Evolutionary conservation across 2,797 vertebrate species (phyloP).

Genomic region (Hybognathus amarus): DNA sequence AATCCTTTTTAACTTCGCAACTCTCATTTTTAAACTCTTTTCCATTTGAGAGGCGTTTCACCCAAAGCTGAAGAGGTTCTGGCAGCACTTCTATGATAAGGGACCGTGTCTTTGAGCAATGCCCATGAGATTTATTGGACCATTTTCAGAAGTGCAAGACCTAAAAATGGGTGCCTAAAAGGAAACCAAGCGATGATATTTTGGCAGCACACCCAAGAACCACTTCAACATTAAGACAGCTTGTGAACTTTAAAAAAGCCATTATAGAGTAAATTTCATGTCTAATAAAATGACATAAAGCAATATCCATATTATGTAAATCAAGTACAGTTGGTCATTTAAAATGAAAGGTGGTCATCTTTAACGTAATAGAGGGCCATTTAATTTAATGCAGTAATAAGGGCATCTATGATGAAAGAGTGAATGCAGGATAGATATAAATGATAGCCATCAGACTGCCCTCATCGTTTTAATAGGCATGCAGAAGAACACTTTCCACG

Average conservation of each 20-base stretch:
- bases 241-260: slow-evolving; percentile 33
- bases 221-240: slow-evolving; percentile 35
- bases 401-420: slow-evolving; percentile 39
- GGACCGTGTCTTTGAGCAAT: slow-evolving; percentile 35
- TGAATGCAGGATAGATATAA: slow-evolving; percentile 43
- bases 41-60: slow-evolving; percentile 28
- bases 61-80: slow-evolving; percentile 40
- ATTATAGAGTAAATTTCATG: slow-evolving; percentile 33
- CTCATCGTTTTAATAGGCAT: slow-evolving; percentile 47
- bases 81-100: slow-evolving; percentile 39
- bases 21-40: slow-evolving; percentile 18
- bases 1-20: slow-evolving; percentile 35
- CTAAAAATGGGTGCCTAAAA: slow-evolving; percentile 38
- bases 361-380: slow-evolving; percentile 14
- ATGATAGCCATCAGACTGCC: slow-evolving; percentile 47
- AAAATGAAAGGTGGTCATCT: slow-evolving; percentile 48
- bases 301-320: slow-evolving; percentile 44
- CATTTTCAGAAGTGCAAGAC: slow-evolving; percentile 43
- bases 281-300: slow-evolving; percentile 38
- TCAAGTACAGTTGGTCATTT: slow-evolving; percentile 50
- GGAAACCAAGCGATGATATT: slow-evolving; percentile 28
- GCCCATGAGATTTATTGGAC: slow-evolving; percentile 46
- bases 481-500: slow-evolving; percentile 33
- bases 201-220: slow-evolving; percentile 42
- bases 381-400: slow-evolving; percentile 27